Evolutionary conservation across 2,113 vertebrate species (phyloP).

Genomic region (Crotalus viridis): DNA sequence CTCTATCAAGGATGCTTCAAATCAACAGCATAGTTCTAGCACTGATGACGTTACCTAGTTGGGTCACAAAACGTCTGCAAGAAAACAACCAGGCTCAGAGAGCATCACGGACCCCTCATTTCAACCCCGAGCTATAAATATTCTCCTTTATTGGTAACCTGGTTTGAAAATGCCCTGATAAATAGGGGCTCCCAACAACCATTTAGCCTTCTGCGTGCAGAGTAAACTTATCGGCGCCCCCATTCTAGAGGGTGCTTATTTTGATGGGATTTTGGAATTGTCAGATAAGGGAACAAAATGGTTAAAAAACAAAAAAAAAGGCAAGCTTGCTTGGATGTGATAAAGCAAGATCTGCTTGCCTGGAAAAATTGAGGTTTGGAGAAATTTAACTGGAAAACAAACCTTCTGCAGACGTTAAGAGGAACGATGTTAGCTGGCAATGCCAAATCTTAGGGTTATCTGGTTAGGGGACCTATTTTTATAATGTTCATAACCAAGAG

Average conservation of each 20-base stretch:
- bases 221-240: background rate
- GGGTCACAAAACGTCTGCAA: background rate
- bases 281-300: background rate
- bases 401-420: background rate
- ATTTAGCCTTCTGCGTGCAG: background rate
- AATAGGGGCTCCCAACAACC: background rate
- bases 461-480: background rate
- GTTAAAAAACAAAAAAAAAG: background rate
- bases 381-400: background rate
- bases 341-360: background rate
- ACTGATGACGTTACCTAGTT: background rate
- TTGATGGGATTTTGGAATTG: background rate
- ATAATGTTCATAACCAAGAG: background rate
- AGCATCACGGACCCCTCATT: background rate
- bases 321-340: background rate
- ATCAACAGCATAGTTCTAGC: background rate
- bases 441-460: background rate
- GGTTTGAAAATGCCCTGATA: background rate
- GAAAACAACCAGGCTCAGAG: background rate
- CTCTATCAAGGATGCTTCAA: background rate
- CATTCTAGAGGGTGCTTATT: background rate
- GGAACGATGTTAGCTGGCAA: background rate
- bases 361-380: background rate
- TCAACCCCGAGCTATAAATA: background rate
- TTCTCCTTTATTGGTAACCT: background rate